Conservation (phyloP, 2,888 invertebrate species). For the Apomyelois bistriatella region DNA sequence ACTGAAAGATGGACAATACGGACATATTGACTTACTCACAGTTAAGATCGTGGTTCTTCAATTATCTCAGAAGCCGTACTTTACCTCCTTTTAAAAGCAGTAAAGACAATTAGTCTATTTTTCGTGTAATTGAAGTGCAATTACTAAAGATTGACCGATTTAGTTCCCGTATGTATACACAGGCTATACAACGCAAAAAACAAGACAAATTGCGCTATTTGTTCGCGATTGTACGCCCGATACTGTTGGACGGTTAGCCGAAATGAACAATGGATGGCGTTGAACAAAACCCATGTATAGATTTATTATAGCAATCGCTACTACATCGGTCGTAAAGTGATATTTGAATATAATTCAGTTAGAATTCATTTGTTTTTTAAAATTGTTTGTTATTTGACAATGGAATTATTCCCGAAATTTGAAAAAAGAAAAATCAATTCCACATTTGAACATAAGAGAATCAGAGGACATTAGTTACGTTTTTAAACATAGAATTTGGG, state of each 20-base stretch:
- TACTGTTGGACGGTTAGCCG: conserved; percentile 50
- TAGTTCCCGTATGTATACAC: conserved; percentile 26
- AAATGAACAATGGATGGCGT: conserved; percentile 48
- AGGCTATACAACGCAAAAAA: conserved; percentile 42
- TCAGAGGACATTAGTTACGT: too few relatives aligned
- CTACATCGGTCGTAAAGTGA: background rate
- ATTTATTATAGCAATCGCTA: conserved; percentile 20
- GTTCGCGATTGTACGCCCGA: conserved; percentile 56
- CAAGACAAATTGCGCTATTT: conserved; percentile 67
- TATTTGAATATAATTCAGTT: conserved; percentile 1
- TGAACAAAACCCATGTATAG: conserved; percentile 29
- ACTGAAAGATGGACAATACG: too few relatives aligned
- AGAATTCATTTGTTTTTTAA: background rate
- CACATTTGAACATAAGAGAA: too few relatives aligned
- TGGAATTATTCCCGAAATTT: background rate
- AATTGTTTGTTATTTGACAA: background rate
- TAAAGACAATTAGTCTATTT: too few relatives aligned
- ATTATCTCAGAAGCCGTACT: too few relatives aligned
- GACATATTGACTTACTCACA: too few relatives aligned
- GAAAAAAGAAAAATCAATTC: too few relatives aligned
- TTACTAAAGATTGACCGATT: background rate
- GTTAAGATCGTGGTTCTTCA: too few relatives aligned
- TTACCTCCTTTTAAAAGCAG: too few relatives aligned
- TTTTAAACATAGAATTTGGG: too few relatives aligned
- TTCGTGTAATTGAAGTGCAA: too few relatives aligned